Conservation (phyloP, 2,113 vertebrate species). For the Cinclus mexicanus region DNA sequence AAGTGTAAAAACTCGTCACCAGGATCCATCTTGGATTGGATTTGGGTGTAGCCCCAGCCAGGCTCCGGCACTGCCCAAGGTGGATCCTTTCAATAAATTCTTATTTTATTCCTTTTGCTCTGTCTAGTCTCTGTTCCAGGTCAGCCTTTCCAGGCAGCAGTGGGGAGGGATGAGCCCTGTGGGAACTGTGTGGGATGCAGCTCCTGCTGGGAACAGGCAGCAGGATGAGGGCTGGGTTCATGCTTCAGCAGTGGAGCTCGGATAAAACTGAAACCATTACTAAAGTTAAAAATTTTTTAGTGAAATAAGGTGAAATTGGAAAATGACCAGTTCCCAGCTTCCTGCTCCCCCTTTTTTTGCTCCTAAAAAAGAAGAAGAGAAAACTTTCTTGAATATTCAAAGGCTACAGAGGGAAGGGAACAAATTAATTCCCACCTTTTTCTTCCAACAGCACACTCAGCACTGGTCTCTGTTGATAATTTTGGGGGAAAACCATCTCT, state of each 20-base stretch:
- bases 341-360: neutral
- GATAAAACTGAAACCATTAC: neutral
- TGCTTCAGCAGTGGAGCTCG: neutral
- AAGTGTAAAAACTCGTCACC: no score
- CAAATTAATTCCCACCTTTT: neutral
- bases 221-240: neutral
- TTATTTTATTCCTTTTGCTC: no score
- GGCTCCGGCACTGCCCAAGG: no score
- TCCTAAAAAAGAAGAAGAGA: neutral
- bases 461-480: neutral
- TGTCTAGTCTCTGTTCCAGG: no score
- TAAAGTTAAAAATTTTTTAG: neutral
- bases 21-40: no score
- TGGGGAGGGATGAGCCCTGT: no score
- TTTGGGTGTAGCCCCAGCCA: no score
- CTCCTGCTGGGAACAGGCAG: neutral
- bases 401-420: neutral
- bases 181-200: neutral
- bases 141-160: no score
- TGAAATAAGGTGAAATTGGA: neutral
- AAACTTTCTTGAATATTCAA: neutral
- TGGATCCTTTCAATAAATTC: no score
- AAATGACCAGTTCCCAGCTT: neutral
- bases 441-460: neutral
- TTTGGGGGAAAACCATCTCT: neutral